These are phyloP conservation scores for Pipistrellus pygmaeus DNA, from an alignment of 2,797 vertebrate species.

Conservation along the genomic window DNA sequence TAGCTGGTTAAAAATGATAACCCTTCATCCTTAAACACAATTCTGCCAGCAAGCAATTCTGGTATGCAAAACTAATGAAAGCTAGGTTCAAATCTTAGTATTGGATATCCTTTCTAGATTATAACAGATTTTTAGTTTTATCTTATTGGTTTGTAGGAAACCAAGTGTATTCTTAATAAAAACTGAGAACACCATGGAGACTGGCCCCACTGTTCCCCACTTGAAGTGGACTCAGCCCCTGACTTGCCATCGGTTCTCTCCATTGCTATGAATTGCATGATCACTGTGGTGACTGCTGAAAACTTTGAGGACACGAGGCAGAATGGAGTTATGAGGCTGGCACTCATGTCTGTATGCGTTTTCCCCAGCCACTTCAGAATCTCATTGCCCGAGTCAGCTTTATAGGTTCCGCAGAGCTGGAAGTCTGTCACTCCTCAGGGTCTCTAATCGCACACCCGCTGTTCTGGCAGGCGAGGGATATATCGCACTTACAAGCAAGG, in stretches of 20 bases:
- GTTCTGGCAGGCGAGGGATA: background rate
- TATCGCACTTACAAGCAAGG: background rate
- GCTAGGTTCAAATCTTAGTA: background rate
- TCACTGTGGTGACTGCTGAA: background rate
- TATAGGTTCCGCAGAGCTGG: background rate
- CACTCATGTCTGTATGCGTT: background rate
- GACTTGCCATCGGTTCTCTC: background rate
- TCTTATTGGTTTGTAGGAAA: background rate
- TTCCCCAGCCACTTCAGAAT: background rate
- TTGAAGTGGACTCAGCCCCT: background rate
- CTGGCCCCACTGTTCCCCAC: rapidly evolving
- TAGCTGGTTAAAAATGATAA: background rate
- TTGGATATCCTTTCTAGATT: background rate
- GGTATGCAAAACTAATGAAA: background rate
- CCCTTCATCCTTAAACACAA: background rate
- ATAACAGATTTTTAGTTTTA: background rate
- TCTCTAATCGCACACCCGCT: background rate
- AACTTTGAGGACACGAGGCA: background rate
- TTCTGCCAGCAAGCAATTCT: background rate
- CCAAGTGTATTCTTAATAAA: background rate
- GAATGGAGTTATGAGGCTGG: background rate
- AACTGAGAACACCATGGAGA: background rate
- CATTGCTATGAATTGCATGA: background rate
- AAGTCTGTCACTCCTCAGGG: background rate
- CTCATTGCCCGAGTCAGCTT: background rate